A percentile compares a stretch with the other conserved stretches of the same genome.
These are phyloP conservation scores for Apodemus speciosus DNA, from an alignment of 2,113 vertebrate genomes.

Conservation along the genomic window DNA sequence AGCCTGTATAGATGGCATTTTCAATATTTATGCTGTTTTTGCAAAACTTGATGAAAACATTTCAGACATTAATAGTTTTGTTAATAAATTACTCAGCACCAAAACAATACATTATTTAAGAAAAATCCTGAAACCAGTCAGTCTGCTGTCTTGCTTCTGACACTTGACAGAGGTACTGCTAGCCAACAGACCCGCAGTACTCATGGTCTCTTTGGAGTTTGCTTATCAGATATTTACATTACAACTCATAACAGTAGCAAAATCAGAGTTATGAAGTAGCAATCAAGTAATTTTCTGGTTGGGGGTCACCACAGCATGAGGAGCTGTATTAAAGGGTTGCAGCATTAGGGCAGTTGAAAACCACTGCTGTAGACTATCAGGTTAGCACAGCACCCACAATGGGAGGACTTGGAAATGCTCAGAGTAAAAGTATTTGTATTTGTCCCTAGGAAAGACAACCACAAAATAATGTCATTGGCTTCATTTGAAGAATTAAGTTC, in stretches of 20 bases:
- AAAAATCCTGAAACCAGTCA: background rate
- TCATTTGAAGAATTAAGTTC: background rate
- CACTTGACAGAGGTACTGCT: background rate
- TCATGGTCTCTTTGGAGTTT: background rate
- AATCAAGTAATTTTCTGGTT: background rate
- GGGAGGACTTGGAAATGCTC: background rate
- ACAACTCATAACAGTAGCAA: background rate
- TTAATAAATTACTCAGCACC: conserved; percentile 75
- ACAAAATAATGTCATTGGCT: background rate
- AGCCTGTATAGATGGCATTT: conserved; percentile 65
- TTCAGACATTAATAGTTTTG: conserved; percentile 62
- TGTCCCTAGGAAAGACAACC: accelerated
- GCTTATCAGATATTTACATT: background rate
- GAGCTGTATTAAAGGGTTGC: background rate
- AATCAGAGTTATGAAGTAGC: background rate
- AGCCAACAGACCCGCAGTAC: background rate
- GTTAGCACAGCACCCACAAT: background rate
- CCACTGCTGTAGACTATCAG: background rate
- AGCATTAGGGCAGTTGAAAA: background rate
- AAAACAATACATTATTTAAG: conserved; percentile 56
- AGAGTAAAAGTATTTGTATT: background rate
- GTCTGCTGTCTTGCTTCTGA: conserved; percentile 42
- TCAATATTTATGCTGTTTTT: conserved; percentile 62
- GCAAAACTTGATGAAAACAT: conserved; percentile 69
- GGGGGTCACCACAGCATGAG: background rate